phyloP scores from a whole-genome alignment of 2,888 invertebrate genomes.

The Ernsta delagoae region DNA sequence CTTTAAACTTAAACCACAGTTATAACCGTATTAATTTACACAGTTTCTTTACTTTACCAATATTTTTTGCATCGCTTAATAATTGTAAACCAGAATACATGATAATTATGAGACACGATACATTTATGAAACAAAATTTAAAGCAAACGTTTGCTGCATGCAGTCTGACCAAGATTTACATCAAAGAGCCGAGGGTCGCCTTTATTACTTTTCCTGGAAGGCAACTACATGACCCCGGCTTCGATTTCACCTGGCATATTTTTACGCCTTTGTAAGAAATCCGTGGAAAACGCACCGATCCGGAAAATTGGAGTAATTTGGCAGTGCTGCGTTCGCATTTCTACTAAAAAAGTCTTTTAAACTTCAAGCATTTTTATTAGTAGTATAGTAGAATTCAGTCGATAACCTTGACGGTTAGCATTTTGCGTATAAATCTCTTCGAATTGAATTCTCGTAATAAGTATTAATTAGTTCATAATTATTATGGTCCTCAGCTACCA shows the following conservation, averaged over 20 bases:
- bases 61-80: no score
- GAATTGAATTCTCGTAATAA: no score
- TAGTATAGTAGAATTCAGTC: neutral
- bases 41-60: no score
- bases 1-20: no score
- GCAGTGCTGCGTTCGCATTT: conserved; percentile 14
- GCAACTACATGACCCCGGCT: conserved; percentile 43
- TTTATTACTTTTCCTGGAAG: conserved; percentile 20
- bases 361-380: neutral
- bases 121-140: neutral
- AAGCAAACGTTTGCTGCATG: neutral
- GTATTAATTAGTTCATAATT: no score
- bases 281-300: conserved; percentile 6
- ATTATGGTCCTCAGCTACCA: no score
- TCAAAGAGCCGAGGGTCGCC: conserved; percentile 10
- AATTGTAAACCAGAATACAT: neutral
- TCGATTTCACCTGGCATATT: conserved; percentile 26
- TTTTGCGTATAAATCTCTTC: neutral
- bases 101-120: neutral
- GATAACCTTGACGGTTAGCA: neutral
- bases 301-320: conserved; percentile 15
- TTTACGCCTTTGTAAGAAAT: conserved; percentile 18
- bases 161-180: conserved; percentile 8
- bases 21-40: neutral
- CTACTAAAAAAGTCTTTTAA: neutral